These are phyloP conservation scores for Timandra comae DNA, from an alignment of 2,888 invertebrate genomes.

Conservation along the genomic window DNA sequence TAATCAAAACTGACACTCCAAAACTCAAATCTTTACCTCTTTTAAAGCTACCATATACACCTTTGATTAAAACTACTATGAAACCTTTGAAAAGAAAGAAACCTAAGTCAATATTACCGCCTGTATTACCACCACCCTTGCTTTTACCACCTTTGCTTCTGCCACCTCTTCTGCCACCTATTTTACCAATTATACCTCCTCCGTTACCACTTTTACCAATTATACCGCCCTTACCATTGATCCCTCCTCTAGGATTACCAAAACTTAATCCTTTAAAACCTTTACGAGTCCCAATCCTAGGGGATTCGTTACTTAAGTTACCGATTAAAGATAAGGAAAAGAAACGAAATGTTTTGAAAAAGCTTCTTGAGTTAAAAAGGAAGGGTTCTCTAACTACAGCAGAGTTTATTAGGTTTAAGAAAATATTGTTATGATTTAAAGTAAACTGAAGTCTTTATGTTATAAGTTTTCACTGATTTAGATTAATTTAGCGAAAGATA, in stretches of 20 bases:
- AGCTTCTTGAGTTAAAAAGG: conserved; percentile 37
- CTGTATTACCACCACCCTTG: conserved; percentile 22
- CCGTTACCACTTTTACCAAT: conserved; percentile 20
- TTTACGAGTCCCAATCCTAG: no score
- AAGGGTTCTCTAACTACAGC: conserved; percentile 38
- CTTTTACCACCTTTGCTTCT: conserved; percentile 21
- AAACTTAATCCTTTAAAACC: conserved; percentile 27
- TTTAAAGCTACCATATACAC: conserved; percentile 24
- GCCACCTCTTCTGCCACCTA: conserved; percentile 19
- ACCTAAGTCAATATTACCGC: conserved; percentile 18
- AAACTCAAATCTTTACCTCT: conserved; percentile 18
- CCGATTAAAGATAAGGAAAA: no score
- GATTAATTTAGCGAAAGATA: conserved; percentile 2
- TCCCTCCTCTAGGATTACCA: conserved; percentile 16
- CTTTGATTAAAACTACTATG: conserved; percentile 12
- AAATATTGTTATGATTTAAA: conserved; percentile 32
- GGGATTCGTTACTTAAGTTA: conserved; percentile 1
- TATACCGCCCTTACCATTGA: conserved; percentile 13
- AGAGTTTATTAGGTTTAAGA: conserved; percentile 42
- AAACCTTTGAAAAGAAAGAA: conserved; percentile 4
- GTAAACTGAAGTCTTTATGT: no score
- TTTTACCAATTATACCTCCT: conserved; percentile 16
- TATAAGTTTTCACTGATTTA: neutral
- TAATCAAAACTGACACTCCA: conserved; percentile 37
- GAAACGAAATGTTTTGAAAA: conserved; percentile 29